Conservation (phyloP, 2,113 vertebrate species). For the Chloebia gouldiae region DNA sequence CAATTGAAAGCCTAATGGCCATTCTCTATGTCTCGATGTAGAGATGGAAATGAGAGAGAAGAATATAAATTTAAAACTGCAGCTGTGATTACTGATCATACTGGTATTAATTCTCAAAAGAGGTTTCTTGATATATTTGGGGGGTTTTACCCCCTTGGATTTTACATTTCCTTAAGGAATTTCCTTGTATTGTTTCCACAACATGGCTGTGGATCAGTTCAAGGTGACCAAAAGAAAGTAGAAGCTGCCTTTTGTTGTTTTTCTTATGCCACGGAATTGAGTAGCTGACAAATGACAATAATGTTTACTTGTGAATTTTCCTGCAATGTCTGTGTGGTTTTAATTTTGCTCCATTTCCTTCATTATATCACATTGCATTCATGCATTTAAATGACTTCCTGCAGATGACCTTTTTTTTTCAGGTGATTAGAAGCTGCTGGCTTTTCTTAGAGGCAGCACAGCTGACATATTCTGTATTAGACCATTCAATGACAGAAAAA, state of each 20-base stretch:
- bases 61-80: not conserved
- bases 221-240: not conserved
- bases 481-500: not conserved
- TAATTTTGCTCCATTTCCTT: not conserved
- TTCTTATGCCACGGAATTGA: not conserved
- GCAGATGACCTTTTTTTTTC: not conserved
- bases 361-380: not conserved
- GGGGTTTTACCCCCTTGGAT: accelerated
- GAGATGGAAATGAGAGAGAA: not conserved
- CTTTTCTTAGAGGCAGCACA: not conserved
- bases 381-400: not conserved
- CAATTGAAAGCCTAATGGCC: not conserved
- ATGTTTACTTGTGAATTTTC: not conserved
- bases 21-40: not conserved
- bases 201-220: not conserved
- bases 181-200: not conserved
- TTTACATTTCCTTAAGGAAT: not conserved
- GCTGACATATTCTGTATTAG: not conserved
- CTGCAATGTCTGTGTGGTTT: not conserved
- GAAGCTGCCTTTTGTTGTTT: not conserved
- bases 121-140: not conserved
- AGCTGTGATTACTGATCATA: not conserved
- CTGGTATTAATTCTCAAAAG: not conserved
- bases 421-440: not conserved
- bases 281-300: not conserved